These are phyloP conservation scores for Lepilemur ruficaudatus DNA, from an alignment of 2,797 vertebrate genomes.

Conservation along the genomic window DNA sequence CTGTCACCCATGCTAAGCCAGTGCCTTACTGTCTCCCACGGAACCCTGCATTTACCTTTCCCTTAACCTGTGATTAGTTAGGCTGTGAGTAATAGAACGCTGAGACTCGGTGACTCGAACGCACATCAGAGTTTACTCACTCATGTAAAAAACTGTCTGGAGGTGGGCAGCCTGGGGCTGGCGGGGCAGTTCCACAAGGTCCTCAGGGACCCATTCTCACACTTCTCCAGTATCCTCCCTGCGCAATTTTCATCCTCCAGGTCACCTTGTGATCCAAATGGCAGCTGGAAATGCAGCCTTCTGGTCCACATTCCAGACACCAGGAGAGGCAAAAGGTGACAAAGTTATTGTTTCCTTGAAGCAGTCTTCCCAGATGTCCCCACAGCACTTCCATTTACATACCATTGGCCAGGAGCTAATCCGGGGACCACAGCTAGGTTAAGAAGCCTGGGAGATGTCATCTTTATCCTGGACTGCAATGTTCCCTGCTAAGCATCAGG, in stretches of 20 bases:
- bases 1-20: background rate
- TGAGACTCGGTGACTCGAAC: background rate
- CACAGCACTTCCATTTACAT: background rate
- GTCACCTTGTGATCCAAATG: background rate
- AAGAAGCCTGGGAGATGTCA: background rate
- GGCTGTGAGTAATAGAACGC: background rate
- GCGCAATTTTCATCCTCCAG: background rate
- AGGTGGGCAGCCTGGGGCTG: background rate
- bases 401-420: background rate
- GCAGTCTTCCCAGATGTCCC: background rate
- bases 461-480: background rate
- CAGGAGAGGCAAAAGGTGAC: background rate
- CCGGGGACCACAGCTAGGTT: too few species aligned
- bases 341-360: background rate
- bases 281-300: background rate
- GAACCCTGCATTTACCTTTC: background rate
- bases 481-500: background rate
- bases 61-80: background rate
- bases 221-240: background rate
- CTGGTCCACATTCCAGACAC: background rate
- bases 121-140: fast-evolving
- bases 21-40: background rate
- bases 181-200: background rate
- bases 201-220: background rate
- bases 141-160: background rate